These are phyloP conservation scores for Dryobotodes eremita DNA, from an alignment of 2,888 invertebrate species.

Conservation along the genomic window DNA sequence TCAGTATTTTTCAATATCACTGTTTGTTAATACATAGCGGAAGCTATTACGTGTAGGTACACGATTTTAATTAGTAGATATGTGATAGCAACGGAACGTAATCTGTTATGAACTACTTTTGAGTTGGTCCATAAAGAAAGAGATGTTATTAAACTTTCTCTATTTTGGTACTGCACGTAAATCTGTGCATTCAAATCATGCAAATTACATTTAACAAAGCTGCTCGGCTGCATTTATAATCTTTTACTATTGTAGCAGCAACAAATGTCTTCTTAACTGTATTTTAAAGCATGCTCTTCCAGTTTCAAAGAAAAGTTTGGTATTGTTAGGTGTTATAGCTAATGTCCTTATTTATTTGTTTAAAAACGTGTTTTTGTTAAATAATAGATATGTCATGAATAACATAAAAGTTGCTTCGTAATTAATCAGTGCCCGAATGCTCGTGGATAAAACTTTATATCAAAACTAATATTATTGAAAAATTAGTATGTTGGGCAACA, in stretches of 20 bases:
- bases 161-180: slow-evolving; percentile 14
- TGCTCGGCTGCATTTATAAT: not conserved
- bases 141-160: slow-evolving; percentile 37
- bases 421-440: not conserved
- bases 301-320: not conserved
- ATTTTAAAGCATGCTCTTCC: not conserved
- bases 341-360: not conserved
- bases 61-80: slow-evolving; percentile 39
- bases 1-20: not conserved
- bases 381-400: not conserved
- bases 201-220: slow-evolving; percentile 3
- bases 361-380: not conserved
- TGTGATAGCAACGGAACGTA: slow-evolving; percentile 35
- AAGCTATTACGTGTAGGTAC: slow-evolving; percentile 40
- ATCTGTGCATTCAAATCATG: slow-evolving; percentile 2
- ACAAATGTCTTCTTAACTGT: not conserved
- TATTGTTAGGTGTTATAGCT: not conserved
- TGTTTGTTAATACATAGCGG: slow-evolving; percentile 22
- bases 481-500: slow-evolving; percentile 14
- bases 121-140: slow-evolving; percentile 40
- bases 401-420: no score
- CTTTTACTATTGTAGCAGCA: not conserved
- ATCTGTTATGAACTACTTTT: slow-evolving; percentile 33
- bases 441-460: not conserved
- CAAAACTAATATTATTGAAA: slow-evolving; percentile 11